These are phyloP conservation scores for Stramonita haemastoma DNA, from an alignment of 2,888 invertebrate species.

Conservation along the genomic window DNA sequence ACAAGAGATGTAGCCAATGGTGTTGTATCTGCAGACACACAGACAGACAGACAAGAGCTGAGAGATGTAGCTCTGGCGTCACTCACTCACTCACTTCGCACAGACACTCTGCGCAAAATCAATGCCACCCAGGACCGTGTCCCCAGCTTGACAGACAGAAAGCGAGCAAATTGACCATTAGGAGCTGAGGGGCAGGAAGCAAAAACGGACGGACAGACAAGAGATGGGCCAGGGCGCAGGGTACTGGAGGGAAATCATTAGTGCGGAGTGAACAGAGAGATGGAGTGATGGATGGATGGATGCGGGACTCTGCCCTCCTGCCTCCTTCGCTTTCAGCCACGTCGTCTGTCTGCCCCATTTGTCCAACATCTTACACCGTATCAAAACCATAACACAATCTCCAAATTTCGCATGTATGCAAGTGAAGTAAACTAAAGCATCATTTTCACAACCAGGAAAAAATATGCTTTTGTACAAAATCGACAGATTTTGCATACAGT, in stretches of 20 bases:
- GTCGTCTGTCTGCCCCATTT: neutral
- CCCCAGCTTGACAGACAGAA: neutral
- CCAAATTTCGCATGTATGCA: too few relatives aligned
- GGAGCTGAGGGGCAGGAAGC: neutral
- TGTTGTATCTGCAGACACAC: slow-evolving; percentile 58
- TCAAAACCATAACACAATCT: too few relatives aligned
- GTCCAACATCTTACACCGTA: neutral
- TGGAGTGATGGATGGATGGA: neutral
- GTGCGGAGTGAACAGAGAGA: neutral
- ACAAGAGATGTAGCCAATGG: too few relatives aligned
- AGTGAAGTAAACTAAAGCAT: too few relatives aligned
- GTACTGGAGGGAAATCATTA: neutral
- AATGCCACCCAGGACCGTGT: neutral
- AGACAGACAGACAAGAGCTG: neutral
- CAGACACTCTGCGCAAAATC: neutral
- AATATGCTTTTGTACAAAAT: too few relatives aligned
- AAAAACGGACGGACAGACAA: neutral
- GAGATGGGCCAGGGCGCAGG: neutral
- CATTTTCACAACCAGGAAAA: too few relatives aligned
- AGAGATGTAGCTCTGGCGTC: neutral
- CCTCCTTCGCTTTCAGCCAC: neutral
- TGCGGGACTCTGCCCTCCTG: neutral
- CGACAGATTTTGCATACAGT: too few relatives aligned
- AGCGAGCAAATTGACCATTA: slow-evolving; percentile 5
- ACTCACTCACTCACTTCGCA: neutral